Conservation (phyloP, 1,140 invertebrate species). For the Macrostomum lignano region DNA sequence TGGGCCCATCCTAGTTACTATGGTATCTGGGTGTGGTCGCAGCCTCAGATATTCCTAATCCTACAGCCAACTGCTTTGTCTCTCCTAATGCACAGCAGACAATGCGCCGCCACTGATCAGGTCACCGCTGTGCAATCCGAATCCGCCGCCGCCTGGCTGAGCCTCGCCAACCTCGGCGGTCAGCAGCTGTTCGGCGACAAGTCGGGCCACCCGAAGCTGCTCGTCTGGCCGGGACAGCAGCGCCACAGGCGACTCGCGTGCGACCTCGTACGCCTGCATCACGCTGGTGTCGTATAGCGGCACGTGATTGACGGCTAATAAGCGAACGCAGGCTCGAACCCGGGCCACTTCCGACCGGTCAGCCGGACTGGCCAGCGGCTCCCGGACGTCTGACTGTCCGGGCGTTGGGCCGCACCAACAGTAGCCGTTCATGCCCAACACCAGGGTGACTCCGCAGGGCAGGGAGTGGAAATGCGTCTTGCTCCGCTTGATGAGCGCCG, state of each 20-base stretch:
- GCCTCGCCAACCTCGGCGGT: too few species aligned
- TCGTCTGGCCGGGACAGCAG: too few species aligned
- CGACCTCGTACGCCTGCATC: slow-evolving; percentile 61
- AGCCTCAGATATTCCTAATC: not conserved
- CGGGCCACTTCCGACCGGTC: slow-evolving; percentile 55
- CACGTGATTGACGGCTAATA: slow-evolving; percentile 51
- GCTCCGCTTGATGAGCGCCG: slow-evolving; percentile 60
- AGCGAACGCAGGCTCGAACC: slow-evolving; percentile 57
- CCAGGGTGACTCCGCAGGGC: slow-evolving; percentile 56
- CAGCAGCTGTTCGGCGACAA: too few species aligned
- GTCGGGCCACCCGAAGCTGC: too few species aligned
- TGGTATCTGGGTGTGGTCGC: too few species aligned
- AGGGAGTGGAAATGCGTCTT: slow-evolving; percentile 88
- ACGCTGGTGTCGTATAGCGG: slow-evolving; percentile 71
- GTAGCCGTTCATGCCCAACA: slow-evolving; percentile 81
- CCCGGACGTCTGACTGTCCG: slow-evolving; percentile 41
- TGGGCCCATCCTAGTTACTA: too few species aligned
- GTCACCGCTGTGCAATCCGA: too few species aligned
- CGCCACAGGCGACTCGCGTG: slow-evolving; percentile 37
- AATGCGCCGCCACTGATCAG: slow-evolving; percentile 14
- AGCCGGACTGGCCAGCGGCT: slow-evolving; percentile 33
- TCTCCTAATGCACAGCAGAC: slow-evolving; percentile 6
- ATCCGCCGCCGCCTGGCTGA: too few species aligned
- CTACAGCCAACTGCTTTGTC: slow-evolving; percentile 1
- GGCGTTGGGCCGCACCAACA: slow-evolving; percentile 50